Conservation (phyloP, 2,888 invertebrate species). For the Podotricha telesiphe region DNA sequence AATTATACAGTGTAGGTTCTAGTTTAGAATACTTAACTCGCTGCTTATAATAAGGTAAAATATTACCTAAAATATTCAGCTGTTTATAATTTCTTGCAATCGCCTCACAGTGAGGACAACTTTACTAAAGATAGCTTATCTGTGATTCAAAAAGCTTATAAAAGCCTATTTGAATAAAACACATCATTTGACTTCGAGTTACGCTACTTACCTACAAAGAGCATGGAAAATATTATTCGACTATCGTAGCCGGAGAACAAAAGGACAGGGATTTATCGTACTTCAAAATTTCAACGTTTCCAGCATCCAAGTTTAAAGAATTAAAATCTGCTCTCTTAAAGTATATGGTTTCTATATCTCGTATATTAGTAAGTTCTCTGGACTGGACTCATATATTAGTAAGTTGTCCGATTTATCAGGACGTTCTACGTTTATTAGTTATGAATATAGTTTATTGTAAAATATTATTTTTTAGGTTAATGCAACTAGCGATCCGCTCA, state of each 20-base stretch:
- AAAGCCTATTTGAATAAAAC: constrained; percentile 29
- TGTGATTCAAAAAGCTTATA: constrained; percentile 24
- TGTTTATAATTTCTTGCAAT: constrained; percentile 2
- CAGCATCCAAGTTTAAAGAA: background rate
- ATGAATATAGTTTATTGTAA: no score
- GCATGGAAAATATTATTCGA: constrained; percentile 28
- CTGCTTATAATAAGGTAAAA: background rate
- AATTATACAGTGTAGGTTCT: constrained; percentile 19
- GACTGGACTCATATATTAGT: background rate
- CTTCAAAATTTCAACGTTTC: constrained; percentile 11
- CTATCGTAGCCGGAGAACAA: constrained; percentile 9
- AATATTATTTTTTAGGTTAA: no score
- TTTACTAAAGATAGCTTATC: constrained; percentile 19
- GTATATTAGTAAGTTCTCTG: background rate
- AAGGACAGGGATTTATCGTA: constrained; percentile 13
- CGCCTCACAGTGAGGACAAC: constrained; percentile 1
- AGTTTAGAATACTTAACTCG: background rate
- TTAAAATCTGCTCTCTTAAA: background rate
- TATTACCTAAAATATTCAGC: background rate
- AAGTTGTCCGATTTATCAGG: no score
- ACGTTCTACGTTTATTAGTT: no score
- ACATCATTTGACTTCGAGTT: constrained; percentile 26
- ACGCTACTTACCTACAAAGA: constrained; percentile 23
- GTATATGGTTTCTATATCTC: constrained; percentile 4
- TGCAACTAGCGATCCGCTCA: no score